Base-by-base conservation (phyloP, 2,797 vertebrate species). In the Peromyscus nudipes region DNA sequence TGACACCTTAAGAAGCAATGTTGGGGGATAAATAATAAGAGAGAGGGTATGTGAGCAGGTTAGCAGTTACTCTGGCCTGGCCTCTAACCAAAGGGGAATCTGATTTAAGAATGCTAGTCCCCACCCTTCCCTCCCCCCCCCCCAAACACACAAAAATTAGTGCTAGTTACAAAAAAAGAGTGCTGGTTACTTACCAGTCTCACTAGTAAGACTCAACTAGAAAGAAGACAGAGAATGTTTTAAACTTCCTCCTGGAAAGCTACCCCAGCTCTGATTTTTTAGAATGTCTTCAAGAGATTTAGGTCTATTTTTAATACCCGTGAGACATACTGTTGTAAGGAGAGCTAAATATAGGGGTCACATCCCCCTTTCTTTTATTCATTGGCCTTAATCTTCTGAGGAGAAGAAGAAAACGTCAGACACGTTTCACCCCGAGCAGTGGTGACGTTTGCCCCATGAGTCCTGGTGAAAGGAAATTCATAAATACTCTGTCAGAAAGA, bases 371-470 rank as follows among this genome's bases (percentile, higher is more conserved):
- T 95, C 85, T 97, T 67, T 97, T 98, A 87, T 27, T 97, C 91
- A 69, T 85, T 49, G 97, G 92, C 97, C 97, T 77, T 98, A 82
- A 97, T 98, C 96, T 97, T 80, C 92, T 55, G 49, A 98, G 97
- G 91, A 77, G 87, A 67, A 95, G 92, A 77, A 88, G 76, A 17
- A 0, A 71, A 97, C 90, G 31, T 1, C 37, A 75, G 52, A 31
- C 13, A 34, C 37, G 34, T 98, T 98, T 94, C 83, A 85, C 96
- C 98, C 97, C 40, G 92, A 96, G 76, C 94, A 93, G 62, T 46
- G 95, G 97, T 98, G 97, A 97, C 83, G 71, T 96, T 98, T 97
- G 98, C 98, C 89, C 92, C 96, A 98, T 96, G 94, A 97, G 97
- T 91, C 90, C 97, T 92, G 85, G 96, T 85, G 96, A 89, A 82